Base-by-base conservation (phyloP, 2,888 invertebrate genomes). In the Subacronicta megacephala region DNA sequence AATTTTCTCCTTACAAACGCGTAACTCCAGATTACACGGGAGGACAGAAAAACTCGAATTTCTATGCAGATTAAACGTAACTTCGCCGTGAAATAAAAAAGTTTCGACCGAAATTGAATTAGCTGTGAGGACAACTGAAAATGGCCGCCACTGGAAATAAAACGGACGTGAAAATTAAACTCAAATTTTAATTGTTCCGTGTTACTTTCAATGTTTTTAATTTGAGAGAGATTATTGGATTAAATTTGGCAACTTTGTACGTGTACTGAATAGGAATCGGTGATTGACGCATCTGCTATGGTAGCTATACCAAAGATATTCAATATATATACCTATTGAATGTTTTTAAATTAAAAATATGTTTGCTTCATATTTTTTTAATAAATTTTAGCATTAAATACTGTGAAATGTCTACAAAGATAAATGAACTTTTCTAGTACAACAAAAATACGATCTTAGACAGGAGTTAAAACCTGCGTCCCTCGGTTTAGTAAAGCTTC, bases 41-140 rank as follows among this genome's bases (percentile, higher is more conserved):
- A 16, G 17, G 3, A 10, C 13, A 33, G 40, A 69, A 55, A 52
- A 37, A 16, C 5, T 3, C 10, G 9, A 50, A n/a, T 18, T 42
- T 56, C 46, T 41, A 66, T 53, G 45, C 44, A 57, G 47, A 68
- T 58, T 65, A 66, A 57, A 63, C 52, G 50, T 50, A 64, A 68
- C 55, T 62, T 51, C n/a, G 40, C 26, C 13, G 29, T 29, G 37
- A 64, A 41, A 52, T 58, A 68, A 72, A 82, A 77, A 78, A 82
- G 71, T 77, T 76, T 67, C 38, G 29, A 18, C 46, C 50, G 17
- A 68, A 77, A 81, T 82, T 77, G 58, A 82, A 83, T 82, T 77
- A 82, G 70, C 72, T 56, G 66, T 44, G 68, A 65, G 63, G 53
- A 74, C 77, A 81, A 76, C 78, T 75, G 68, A 70, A 75, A 80